Base-by-base conservation (phyloP, 64 coral and sea anemone genomes). In the Montipora cactus region DNA sequence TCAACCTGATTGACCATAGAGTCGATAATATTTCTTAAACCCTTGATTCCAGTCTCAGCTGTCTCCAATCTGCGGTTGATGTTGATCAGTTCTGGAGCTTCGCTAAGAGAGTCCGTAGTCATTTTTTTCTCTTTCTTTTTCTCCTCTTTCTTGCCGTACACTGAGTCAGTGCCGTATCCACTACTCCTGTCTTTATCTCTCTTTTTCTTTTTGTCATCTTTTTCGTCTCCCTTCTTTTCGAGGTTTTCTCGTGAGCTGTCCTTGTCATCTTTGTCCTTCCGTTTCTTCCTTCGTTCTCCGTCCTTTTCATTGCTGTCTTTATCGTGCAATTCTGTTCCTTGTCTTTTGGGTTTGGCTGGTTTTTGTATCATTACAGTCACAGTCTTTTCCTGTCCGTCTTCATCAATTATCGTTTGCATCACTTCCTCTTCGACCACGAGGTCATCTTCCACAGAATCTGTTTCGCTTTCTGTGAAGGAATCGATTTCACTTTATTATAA, bases 1-100 rank as follows among this genome's bases (percentile, higher is more conserved):
- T 98, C 96, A 4, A 98, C 96, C 74, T 98, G 96, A 49, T 98
- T 98, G 5, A 98, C 96, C 93, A 98, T 95, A 7, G 96, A 98
- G 76, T 98, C 96, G 37, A 98, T 87, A 53, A 98, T 98, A 79
- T 98, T 98, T 67, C 96, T 93, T 4, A 98, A 48, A 47, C 96
- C 81, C 57, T 95, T 95, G 59, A 98, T 90, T 11, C 96, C 96
- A 50, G 49, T 91, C 14, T 98, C 96, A 4, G 92, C 96, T 69
- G 96, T 93, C 16, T 98, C 96, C 8, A 98, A 47, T 21, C 93
- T 88, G 5, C 96, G 85, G 1, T 89, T 95, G 3, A 98, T 61
- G 59, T 98, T 98, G 13, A 98, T 84, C n/a, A 98, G 18, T 69
- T 98, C 93, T 61, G 96, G 96, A 11, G 59, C 59, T 45, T 92